Percentiles rank a stretch among this genome's conserved stretches.
These are phyloP conservation scores for Nebria ingens DNA, from an alignment of 1,140 invertebrate genomes.

Conservation along the genomic window DNA sequence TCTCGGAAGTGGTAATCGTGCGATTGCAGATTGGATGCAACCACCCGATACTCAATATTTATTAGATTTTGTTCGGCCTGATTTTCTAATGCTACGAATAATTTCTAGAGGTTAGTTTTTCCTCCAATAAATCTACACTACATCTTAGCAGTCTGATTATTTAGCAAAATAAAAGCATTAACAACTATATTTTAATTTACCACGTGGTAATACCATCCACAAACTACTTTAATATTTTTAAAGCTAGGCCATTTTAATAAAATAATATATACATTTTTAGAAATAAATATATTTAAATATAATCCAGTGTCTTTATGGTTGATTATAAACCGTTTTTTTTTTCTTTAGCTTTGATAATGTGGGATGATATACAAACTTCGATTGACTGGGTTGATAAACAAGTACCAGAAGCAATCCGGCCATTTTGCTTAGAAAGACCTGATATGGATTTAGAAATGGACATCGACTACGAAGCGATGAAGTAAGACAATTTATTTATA, in stretches of 20 bases:
- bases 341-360: conserved; percentile 59
- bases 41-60: conserved; percentile 84
- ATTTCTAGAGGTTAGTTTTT: conserved; percentile 56
- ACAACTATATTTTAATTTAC: conserved; percentile 18
- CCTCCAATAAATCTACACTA: background rate
- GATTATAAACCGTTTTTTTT: conserved; percentile 4
- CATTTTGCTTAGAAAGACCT: conserved; percentile 59
- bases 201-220: background rate
- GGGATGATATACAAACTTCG: conserved; percentile 73
- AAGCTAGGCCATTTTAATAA: too few species aligned
- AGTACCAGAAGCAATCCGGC: conserved; percentile 63
- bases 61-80: conserved; percentile 86
- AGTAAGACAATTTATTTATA: conserved; percentile 42
- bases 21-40: conserved; percentile 88
- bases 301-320: background rate
- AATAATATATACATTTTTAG: background rate
- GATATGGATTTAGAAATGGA: conserved; percentile 58
- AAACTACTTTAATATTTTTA: background rate
- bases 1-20: conserved; percentile 72
- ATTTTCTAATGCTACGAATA: conserved; percentile 78
- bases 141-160: too few species aligned
- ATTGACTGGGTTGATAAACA: conserved; percentile 78
- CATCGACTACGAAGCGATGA: conserved; percentile 92
- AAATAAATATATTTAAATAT: background rate
- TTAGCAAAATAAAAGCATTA: too few species aligned